Percentiles rank a stretch among this genome's conserved stretches.
These are phyloP conservation scores for Ammodytes dubius DNA, from an alignment of 2,113 vertebrate species.

Conservation along the genomic window DNA sequence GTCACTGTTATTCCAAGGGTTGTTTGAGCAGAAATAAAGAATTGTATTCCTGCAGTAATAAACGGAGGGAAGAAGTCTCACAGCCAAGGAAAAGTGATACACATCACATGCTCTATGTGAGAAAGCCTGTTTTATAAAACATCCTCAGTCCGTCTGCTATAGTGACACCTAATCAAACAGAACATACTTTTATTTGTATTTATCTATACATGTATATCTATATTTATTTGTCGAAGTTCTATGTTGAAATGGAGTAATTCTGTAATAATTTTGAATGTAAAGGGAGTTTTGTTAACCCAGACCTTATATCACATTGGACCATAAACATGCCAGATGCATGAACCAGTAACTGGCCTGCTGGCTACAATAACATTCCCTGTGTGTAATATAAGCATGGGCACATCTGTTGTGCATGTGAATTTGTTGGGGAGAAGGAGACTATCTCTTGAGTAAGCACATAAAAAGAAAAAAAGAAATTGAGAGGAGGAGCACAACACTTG, in stretches of 20 bases:
- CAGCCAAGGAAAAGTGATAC: conserved; percentile 26
- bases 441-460: conserved; percentile 18
- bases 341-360: conserved; percentile 17
- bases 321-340: conserved; percentile 29
- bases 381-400: conserved; percentile 18
- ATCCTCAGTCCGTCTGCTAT: not conserved
- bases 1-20: conserved; percentile 39
- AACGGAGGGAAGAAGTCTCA: conserved; percentile 34
- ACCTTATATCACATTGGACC: conserved; percentile 1
- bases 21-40: conserved; percentile 44
- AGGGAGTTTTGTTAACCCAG: conserved; percentile 28
- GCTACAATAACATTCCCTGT: conserved; percentile 1
- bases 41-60: conserved; percentile 33
- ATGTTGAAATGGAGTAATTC: not conserved
- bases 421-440: not conserved
- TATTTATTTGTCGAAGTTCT: not conserved
- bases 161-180: conserved; percentile 14
- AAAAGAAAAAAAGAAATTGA: conserved; percentile 4
- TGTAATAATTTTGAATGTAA: conserved; percentile 29
- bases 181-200: not conserved
- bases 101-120: conserved; percentile 13
- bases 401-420: conserved; percentile 42
- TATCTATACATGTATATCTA: not conserved
- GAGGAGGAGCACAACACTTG: conserved; percentile 18
- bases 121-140: conserved; percentile 16